Base-by-base conservation (phyloP, 2,797 vertebrate species). In the Valencia hispanica region DNA sequence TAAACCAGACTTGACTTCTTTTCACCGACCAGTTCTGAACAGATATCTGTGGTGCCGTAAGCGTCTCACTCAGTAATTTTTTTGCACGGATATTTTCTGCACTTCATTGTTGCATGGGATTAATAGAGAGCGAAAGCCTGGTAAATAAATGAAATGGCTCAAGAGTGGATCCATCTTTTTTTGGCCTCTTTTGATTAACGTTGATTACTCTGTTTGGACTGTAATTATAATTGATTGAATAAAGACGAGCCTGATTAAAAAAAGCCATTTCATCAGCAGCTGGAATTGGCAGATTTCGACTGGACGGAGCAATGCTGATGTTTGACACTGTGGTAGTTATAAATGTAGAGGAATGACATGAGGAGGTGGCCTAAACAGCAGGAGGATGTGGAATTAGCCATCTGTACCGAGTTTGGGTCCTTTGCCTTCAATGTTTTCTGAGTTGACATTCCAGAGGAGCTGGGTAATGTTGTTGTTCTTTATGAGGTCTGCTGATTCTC, bases 371-470 rank as follows among this genome's bases (percentile, higher is more conserved):
- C 73, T 59, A 75, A 27, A 71, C 66, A 1, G 57, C 85, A 68
- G 71, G 74, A 81, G 76, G 80, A 83, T 41, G 82, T 79, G 4
- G 81, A 80, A 77, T 79, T 72, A 80, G 84, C 84, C 82, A 47
- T 88, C 82, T 83, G 75, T n/a, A 72, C 70, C 50, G 74, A 73
- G 82, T 72, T 83, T 81, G 86, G 87, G 90, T 91, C 89, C 85
- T 90, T 90, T 87, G 80, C 71, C 27, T 88, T 87, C 86, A 80
- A 80, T 87, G 91, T 89, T 85, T 91, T 93, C 93, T 88, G 86
- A 92, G 94, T 90, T 95, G 93, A 94, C 94, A 95, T 95, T 95
- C 94, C 93, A 93, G 89, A 89, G 91, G 87, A 89, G 88, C 85
- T 73, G 80, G 87, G 92, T 93, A 93, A 94, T 94, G 91, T 90